A percentile compares a stretch with the other conserved stretches of the same genome.
phyloP scores from a whole-genome alignment of 2,113 vertebrate species.

The Tricholaema leucomelas region DNA sequence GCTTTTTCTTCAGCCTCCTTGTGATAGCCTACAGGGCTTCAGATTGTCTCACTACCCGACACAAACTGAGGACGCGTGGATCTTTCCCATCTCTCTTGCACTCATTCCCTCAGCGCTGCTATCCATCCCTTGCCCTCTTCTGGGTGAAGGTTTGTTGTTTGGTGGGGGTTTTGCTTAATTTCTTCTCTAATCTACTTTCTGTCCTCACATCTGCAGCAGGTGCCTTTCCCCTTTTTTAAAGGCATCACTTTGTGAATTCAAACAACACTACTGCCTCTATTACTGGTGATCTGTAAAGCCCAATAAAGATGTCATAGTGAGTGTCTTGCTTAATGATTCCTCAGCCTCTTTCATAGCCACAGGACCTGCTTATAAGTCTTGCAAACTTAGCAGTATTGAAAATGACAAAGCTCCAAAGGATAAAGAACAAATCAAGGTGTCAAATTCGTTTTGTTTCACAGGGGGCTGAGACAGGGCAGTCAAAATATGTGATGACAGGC shows the following conservation, averaged over 20 bases:
- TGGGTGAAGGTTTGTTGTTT: background rate
- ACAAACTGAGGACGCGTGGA: background rate
- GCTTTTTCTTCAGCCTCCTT: background rate
- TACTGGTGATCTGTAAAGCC: background rate
- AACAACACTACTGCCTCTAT: background rate
- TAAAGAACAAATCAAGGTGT: background rate
- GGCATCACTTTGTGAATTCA: background rate
- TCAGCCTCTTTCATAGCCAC: background rate
- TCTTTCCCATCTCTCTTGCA: background rate
- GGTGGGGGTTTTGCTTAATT: background rate
- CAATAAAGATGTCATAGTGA: constrained; percentile 17
- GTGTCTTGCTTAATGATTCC: background rate
- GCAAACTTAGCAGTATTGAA: background rate
- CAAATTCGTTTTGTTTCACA: background rate
- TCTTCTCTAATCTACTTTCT: background rate
- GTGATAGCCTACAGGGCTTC: background rate
- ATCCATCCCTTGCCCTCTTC: background rate
- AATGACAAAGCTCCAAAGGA: background rate
- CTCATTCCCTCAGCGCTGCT: background rate
- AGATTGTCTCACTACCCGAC: background rate
- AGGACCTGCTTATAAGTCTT: background rate
- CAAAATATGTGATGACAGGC: background rate
- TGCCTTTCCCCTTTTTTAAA: background rate
- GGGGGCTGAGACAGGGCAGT: background rate
- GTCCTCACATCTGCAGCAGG: background rate